Conservation (phyloP, 2,113 vertebrate species). For the Cygnus atratus region DNA sequence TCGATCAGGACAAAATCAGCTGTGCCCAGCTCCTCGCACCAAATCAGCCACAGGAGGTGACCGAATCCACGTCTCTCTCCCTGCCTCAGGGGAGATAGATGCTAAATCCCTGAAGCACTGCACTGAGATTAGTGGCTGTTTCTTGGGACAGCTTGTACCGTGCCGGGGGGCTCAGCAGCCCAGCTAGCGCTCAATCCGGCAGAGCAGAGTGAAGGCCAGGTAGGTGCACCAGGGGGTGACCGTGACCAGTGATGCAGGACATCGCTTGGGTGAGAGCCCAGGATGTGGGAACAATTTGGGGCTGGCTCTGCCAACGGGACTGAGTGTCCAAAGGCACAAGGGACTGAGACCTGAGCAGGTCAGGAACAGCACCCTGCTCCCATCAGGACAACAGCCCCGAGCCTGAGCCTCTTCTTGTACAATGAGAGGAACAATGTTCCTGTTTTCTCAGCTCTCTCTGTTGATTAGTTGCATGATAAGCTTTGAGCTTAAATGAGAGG, state of each 20-base stretch:
- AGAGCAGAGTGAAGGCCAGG: background rate
- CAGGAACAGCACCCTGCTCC: background rate
- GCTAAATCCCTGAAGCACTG: background rate
- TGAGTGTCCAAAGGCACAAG: background rate
- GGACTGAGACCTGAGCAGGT: background rate
- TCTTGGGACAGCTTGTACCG: background rate
- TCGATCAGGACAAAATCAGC: background rate
- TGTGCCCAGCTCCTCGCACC: background rate
- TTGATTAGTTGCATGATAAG: background rate
- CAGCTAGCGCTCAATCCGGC: fast-evolving
- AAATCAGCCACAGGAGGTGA: background rate
- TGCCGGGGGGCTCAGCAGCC: background rate
- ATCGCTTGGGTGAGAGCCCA: background rate
- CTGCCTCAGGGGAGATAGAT: fast-evolving
- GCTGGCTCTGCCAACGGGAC: background rate
- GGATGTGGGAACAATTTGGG: fast-evolving
- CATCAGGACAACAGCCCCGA: background rate
- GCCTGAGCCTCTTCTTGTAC: background rate
- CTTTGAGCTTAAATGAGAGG: background rate
- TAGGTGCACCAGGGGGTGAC: background rate
- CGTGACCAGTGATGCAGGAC: background rate
- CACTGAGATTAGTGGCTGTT: background rate
- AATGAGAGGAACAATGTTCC: background rate
- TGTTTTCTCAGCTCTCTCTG: background rate
- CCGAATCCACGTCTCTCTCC: background rate